Evolutionary conservation across 1,140 invertebrate genomes (phyloP).

Genomic region (Subanguina moxae): DNA sequence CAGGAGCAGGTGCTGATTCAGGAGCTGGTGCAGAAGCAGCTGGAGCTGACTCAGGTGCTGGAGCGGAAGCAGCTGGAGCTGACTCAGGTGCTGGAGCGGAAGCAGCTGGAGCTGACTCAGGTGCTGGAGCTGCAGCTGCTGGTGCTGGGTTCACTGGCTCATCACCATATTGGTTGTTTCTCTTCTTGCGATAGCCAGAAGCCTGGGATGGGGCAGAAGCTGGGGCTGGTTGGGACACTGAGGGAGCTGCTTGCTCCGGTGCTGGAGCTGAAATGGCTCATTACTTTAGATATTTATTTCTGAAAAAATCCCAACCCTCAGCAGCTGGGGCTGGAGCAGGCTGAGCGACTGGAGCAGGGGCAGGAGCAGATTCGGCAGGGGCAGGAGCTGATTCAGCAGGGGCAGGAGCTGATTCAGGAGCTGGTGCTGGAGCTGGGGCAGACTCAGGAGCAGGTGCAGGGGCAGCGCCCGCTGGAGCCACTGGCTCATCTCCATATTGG

Average conservation of each 20-base stretch:
- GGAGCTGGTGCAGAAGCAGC: no score
- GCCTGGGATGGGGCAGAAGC: neutral
- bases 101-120: constrained; percentile 3
- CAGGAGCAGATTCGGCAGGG: no score
- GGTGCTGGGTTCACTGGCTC: neutral
- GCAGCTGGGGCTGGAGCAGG: no score
- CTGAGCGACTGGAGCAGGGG: no score
- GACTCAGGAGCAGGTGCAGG: neutral
- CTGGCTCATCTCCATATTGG: constrained; percentile 8
- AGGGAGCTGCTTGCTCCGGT: neutral
- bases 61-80: constrained; percentile 8
- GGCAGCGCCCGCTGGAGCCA: neutral
- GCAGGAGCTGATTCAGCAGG: no score
- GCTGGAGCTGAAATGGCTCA: no score
- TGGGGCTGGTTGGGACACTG: constrained; percentile 7
- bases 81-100: constrained; percentile 2
- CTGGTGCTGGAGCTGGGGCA: constrained; percentile 11
- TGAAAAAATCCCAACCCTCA: no score
- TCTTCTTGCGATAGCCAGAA: constrained; percentile 3
- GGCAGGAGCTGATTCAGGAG: neutral
- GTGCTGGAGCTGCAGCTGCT: neutral
- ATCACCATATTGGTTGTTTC: constrained; percentile 3
- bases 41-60: no score
- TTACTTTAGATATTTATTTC: no score
- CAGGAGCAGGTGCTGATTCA: no score